These are phyloP conservation scores for Eciton burchellii DNA, from an alignment of 1,140 invertebrate species.

Conservation along the genomic window DNA sequence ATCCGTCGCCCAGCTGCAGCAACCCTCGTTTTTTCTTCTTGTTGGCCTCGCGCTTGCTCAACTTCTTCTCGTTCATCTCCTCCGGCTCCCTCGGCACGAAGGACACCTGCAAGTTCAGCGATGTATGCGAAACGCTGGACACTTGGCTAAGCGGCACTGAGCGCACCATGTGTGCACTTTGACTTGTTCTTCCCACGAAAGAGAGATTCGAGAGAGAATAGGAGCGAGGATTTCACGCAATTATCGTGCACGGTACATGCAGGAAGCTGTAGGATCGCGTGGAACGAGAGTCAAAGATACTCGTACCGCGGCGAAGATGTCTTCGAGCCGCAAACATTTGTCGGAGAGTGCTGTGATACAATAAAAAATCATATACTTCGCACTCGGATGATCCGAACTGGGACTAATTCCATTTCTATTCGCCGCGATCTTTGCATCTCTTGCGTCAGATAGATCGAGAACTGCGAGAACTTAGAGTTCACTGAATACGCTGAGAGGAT, in stretches of 20 bases:
- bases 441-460: slow-evolving; percentile 35
- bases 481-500: not conserved
- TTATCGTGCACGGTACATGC: too few relatives aligned
- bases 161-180: not conserved
- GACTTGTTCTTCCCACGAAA: not conserved
- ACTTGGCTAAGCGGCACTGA: slow-evolving; percentile 4
- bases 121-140: not conserved
- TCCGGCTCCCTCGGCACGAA: slow-evolving; percentile 60
- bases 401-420: slow-evolving; percentile 46
- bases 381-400: slow-evolving; percentile 2
- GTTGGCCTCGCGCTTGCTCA: slow-evolving; percentile 70
- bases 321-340: slow-evolving; percentile 1
- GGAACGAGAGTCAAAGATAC: not conserved
- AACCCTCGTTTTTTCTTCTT: slow-evolving; percentile 88
- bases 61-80: slow-evolving; percentile 51
- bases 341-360: not conserved
- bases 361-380: slow-evolving; percentile 15
- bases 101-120: slow-evolving; percentile 61
- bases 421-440: slow-evolving; percentile 21
- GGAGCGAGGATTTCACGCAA: not conserved
- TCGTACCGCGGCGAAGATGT: not conserved
- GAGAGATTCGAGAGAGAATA: not conserved
- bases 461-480: slow-evolving; percentile 11
- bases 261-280: not conserved
- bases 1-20: slow-evolving; percentile 88